phyloP scores from a whole-genome alignment of 2,888 invertebrate species.

The Sacculina carcini region DNA sequence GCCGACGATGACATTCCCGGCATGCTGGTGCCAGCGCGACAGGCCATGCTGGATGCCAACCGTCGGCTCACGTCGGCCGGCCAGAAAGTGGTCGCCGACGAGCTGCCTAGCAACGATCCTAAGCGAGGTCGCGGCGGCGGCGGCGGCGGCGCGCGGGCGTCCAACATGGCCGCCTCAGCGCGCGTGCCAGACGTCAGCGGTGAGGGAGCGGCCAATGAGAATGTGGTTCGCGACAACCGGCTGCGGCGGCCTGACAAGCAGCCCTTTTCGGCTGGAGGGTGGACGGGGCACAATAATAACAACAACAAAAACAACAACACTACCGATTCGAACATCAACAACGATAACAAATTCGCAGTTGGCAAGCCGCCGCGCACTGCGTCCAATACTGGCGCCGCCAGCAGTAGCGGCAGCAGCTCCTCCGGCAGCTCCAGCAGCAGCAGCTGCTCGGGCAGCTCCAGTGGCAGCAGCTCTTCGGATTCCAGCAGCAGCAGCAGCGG shows the following conservation, averaged over 20 bases:
- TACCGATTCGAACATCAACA: neutral
- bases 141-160: neutral
- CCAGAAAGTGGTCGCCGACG: neutral
- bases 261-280: constrained; percentile 1
- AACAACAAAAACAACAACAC: too few species aligned
- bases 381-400: neutral
- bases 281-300: constrained; percentile 1
- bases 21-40: neutral
- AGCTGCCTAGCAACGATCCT: too few species aligned
- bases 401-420: neutral
- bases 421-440: neutral
- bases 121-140: too few species aligned
- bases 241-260: constrained; percentile 1
- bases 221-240: neutral
- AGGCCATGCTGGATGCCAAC: neutral
- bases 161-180: neutral
- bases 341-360: neutral
- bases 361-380: too few species aligned
- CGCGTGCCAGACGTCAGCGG: neutral
- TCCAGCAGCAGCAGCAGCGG: neutral
- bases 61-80: neutral
- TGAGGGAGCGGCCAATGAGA: neutral
- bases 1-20: neutral
- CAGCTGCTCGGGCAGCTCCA: neutral
- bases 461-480: neutral